Evolutionary conservation across 1,140 invertebrate species (phyloP), one percentile per base, ranked within the genome.

Genomic region (Andrena cerasifolii): DNA sequence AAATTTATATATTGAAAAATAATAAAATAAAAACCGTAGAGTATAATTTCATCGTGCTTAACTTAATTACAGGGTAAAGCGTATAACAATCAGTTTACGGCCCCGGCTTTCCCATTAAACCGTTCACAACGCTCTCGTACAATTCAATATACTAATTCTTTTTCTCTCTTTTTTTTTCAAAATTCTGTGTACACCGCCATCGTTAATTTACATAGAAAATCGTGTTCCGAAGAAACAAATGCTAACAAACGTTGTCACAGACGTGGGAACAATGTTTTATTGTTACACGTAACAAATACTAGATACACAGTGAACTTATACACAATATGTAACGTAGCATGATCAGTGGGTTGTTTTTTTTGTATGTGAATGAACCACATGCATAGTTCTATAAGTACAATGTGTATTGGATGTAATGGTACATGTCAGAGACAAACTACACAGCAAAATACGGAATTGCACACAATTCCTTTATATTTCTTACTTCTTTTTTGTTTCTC

Each of bases 101-200:
- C 47, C 36, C 31, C 36, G 28, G 10, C 7, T 68, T 26, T 14
- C 26, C 26, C 21, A 53, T 56, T 58, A 49, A 24, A 68, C 16
- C 12, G 33, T 56, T 66, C 21, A 40, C 49, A 65, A 47, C 43
- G 45, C 18, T 76, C 68, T 33, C 21, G 24, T 58, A 58, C 24
- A 36, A 36, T 68, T 76, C 47, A 72, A 72, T 72, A 62, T 78
- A 78, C n/a, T 53, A 76, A 76, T 58, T n/a, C n/a, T n/a, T n/a
- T n/a, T n/a, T n/a, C n/a, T n/a, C n/a, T n/a, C n/a, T n/a, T n/a
- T n/a, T n/a, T n/a, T n/a, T 36, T 68, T 58, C 14, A 58, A 47
- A 68, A 68, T 49, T 36, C 12, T 43, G 12, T 58, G 12, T 58
- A 49, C 28, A 76, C 47, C 43, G 24, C 14, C 68, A 49, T 68